Percentiles rank a stretch among this genome's conserved stretches.
Evolutionary conservation across 2,888 invertebrate genomes (phyloP).

Genomic region (Galerucella pusilla): DNA sequence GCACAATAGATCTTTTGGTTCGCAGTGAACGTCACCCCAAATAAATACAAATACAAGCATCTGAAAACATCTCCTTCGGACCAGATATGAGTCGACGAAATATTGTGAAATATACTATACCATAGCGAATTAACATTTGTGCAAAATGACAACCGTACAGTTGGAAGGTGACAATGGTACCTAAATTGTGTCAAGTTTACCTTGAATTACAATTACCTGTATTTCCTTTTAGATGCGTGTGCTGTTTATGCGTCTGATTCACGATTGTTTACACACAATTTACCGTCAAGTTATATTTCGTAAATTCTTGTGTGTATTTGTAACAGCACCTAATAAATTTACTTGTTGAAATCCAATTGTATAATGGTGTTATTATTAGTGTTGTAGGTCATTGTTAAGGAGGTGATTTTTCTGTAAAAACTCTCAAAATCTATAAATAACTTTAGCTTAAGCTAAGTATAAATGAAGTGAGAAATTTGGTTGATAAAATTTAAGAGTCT

Average conservation of each 20-base stretch:
- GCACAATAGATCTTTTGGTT: too few relatives aligned
- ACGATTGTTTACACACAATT: conserved; percentile 43
- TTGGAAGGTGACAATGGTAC: conserved; percentile 12
- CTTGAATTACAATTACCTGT: conserved; percentile 63
- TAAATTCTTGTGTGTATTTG: conserved; percentile 25
- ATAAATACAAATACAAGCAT: too few relatives aligned
- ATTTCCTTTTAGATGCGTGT: conserved; percentile 58
- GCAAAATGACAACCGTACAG: not conserved
- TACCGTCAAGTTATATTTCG: conserved; percentile 26
- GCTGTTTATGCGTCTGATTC: conserved; percentile 38
- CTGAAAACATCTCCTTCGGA: too few relatives aligned
- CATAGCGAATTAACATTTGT: not conserved
- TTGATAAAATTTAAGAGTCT: too few relatives aligned
- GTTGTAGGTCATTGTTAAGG: too few relatives aligned
- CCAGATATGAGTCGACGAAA: not conserved
- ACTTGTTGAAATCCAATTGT: conserved; percentile 6
- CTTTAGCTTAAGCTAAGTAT: too few relatives aligned
- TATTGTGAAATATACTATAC: not conserved
- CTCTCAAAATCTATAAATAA: too few relatives aligned
- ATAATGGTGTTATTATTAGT: too few relatives aligned
- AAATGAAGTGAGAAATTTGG: too few relatives aligned
- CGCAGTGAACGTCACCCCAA: too few relatives aligned
- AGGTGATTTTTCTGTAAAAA: too few relatives aligned
- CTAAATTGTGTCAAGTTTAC: conserved; percentile 61
- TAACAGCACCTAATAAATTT: conserved; percentile 14